These are phyloP conservation scores for Cheirogaleus medius DNA, from an alignment of 2,113 vertebrate species.

Conservation along the genomic window DNA sequence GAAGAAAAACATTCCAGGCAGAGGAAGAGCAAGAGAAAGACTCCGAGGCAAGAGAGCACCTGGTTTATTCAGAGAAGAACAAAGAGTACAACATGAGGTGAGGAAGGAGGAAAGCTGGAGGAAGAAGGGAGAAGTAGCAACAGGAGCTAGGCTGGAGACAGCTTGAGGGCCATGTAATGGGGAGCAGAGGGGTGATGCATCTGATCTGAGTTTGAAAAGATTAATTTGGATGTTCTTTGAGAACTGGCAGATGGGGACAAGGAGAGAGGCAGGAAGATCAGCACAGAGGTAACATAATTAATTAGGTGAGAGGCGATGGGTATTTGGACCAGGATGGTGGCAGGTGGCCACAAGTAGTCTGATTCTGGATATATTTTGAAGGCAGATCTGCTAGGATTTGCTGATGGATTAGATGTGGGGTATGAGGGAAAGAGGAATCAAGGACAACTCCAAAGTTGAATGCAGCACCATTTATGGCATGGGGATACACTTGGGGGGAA, in stretches of 20 bases:
- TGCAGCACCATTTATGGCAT: not conserved
- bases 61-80: not conserved
- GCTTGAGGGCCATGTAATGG: not conserved
- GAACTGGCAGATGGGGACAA: not conserved
- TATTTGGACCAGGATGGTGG: not conserved
- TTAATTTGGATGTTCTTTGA: not conserved
- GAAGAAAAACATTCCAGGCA: not conserved
- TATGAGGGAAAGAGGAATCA: not conserved
- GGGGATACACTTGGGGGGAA: not conserved
- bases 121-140: not conserved
- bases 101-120: not conserved
- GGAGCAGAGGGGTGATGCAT: not conserved
- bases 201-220: not conserved
- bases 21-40: not conserved
- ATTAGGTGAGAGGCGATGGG: not conserved
- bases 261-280: not conserved
- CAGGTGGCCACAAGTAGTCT: not conserved
- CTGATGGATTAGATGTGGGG: not conserved
- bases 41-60: not conserved
- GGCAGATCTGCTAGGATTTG: not conserved
- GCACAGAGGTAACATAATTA: not conserved
- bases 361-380: not conserved
- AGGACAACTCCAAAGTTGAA: not conserved
- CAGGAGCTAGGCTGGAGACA: not conserved
- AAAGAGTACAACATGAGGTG: not conserved